phyloP scores from a whole-genome alignment of 2,797 vertebrate genomes.

The Xiphophorus birchmanni region DNA sequence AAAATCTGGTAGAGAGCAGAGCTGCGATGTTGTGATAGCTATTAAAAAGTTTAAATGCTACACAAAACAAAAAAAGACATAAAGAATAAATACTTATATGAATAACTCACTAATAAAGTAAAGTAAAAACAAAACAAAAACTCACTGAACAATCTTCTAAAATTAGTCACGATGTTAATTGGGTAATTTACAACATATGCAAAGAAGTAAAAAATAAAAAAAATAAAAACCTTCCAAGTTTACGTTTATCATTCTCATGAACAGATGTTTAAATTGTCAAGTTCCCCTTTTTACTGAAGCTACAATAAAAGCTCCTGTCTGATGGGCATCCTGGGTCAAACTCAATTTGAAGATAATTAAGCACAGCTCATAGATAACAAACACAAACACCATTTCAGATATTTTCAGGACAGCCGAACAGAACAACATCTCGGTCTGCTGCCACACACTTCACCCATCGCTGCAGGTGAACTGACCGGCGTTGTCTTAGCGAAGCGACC shows the following conservation, averaged over 20 bases:
- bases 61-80: not conserved
- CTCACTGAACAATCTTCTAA: no score
- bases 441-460: constrained; percentile 20
- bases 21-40: not conserved
- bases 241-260: not conserved
- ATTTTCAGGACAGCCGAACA: not conserved
- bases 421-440: constrained; percentile 22
- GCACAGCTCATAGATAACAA: not conserved
- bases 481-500: constrained; percentile 14
- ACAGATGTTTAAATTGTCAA: not conserved
- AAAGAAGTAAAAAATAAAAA: not conserved
- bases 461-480: constrained; percentile 6
- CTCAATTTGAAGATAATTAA: not conserved
- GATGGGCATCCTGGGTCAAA: not conserved
- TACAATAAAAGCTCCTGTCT: not conserved
- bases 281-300: not conserved
- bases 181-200: not conserved
- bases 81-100: not conserved
- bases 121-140: not conserved
- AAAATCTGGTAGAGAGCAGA: not conserved
- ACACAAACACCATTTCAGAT: not conserved
- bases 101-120: not conserved
- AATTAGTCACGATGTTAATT: not conserved
- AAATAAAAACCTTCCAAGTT: not conserved
- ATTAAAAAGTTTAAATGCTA: not conserved